A percentile compares a stretch with the other conserved stretches of the same genome.
Conservation (phyloP, 1,140 invertebrate species). For the Lasaia peninsularis region DNA sequence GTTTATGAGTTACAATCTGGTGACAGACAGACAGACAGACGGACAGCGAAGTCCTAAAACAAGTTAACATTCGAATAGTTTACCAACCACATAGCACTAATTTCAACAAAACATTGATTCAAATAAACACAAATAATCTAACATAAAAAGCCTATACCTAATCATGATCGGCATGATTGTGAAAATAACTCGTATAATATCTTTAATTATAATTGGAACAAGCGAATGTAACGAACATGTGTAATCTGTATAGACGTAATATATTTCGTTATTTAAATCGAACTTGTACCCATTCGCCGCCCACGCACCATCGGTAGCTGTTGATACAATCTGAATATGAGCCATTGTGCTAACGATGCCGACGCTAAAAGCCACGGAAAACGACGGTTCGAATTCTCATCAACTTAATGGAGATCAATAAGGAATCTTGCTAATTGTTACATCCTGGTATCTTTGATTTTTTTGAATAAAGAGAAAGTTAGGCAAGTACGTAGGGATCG, state of each 20-base stretch:
- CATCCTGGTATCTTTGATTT: neutral
- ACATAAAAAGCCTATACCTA: no score
- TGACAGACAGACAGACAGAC: no score
- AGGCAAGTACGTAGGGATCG: no score
- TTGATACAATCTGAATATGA: constrained; percentile 4
- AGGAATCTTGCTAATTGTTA: constrained; percentile 5
- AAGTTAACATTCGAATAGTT: no score
- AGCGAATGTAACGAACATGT: neutral
- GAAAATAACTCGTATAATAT: no score
- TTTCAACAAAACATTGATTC: no score
- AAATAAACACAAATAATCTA: no score
- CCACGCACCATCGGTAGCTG: constrained; percentile 4
- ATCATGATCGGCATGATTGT: no score
- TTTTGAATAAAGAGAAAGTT: no score
- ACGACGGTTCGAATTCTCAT: neutral
- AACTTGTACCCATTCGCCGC: constrained; percentile 8
- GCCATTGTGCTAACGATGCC: constrained; percentile 6
- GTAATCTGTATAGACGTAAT: constrained; percentile 3
- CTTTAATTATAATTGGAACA: constrained; percentile 1
- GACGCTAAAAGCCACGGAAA: constrained; percentile 6
- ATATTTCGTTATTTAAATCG: constrained; percentile 5
- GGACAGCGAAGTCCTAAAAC: no score
- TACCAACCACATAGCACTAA: no score
- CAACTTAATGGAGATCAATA: constrained; percentile 4
- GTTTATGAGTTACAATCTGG: no score